phyloP scores from a whole-genome alignment of 2,888 invertebrate genomes.

The Eupithecia exiguata region DNA sequence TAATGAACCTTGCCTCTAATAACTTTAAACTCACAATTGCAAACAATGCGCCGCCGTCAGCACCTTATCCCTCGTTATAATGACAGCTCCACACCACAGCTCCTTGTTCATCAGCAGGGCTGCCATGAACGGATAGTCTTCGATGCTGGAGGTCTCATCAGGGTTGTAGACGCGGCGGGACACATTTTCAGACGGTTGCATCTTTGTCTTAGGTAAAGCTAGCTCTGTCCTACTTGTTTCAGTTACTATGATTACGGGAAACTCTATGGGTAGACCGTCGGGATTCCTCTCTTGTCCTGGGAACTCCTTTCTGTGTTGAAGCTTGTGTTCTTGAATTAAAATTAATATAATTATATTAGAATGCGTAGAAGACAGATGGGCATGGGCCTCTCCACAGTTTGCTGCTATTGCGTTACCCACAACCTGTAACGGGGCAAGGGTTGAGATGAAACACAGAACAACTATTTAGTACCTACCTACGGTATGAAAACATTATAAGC shows the following conservation, averaged over 20 bases:
- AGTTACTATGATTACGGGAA: not conserved
- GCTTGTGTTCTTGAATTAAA: not conserved
- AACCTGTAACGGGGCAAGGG: not conserved
- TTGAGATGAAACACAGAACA: no score
- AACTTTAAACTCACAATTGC: conserved; percentile 60
- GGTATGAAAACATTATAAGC: no score
- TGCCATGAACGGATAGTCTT: conserved; percentile 70
- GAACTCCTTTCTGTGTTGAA: not conserved
- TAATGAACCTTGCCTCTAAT: not conserved
- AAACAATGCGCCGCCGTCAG: conserved; percentile 77
- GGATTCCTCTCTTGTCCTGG: not conserved
- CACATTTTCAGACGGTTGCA: not conserved
- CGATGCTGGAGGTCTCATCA: conserved; percentile 64
- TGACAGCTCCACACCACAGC: conserved; percentile 74
- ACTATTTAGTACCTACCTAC: no score
- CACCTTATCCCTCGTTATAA: conserved; percentile 63
- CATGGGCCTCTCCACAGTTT: not conserved
- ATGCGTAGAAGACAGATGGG: not conserved
- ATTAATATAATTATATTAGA: not conserved
- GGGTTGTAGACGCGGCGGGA: conserved; percentile 72
- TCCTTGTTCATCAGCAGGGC: conserved; percentile 70
- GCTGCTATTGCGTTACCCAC: not conserved
- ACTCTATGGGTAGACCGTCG: not conserved
- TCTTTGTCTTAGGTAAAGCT: not conserved
- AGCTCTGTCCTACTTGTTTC: not conserved